Percentiles rank a stretch among this genome's conserved stretches.
phyloP scores from a whole-genome alignment of 2,888 invertebrate species.

The Chironomus riparius region DNA sequence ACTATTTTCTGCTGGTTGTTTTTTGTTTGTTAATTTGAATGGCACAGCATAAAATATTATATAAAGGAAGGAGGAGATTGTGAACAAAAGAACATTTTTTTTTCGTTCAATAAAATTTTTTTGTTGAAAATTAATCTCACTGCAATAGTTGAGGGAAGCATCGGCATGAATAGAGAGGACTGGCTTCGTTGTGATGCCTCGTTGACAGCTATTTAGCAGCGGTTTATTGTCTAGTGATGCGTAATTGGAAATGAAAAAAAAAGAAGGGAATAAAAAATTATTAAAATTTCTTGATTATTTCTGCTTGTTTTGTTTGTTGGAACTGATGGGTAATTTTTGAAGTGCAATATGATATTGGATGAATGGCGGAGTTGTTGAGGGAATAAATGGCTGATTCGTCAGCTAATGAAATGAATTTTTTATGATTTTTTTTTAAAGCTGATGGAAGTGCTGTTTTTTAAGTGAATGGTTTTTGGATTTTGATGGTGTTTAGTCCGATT shows the following conservation, averaged over 20 bases:
- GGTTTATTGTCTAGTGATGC: neutral
- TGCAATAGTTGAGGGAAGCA: neutral
- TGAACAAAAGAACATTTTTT: neutral
- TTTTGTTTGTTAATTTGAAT: neutral
- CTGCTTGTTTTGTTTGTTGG: constrained; percentile 6
- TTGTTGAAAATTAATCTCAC: neutral
- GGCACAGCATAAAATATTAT: neutral
- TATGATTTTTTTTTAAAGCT: too few species aligned
- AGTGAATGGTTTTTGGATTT: too few species aligned
- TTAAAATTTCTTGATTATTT: neutral
- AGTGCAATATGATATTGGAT: neutral
- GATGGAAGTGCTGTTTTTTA: too few species aligned
- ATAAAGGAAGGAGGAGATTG: neutral
- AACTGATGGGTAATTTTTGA: constrained; percentile 11
- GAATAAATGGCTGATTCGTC: too few species aligned
- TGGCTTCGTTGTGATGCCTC: constrained; percentile 18
- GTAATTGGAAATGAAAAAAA: constrained; percentile 24
- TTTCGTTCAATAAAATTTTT: neutral
- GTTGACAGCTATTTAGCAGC: constrained; percentile 26
- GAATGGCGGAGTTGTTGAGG: too few species aligned
- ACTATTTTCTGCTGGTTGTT: neutral
- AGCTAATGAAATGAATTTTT: too few species aligned
- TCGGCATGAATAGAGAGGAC: neutral
- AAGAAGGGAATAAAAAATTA: too few species aligned
- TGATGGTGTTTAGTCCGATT: too few species aligned